Evolutionary conservation across 2,797 vertebrate genomes (phyloP), one percentile per base, ranked within the genome.

Genomic region (Gallinago nigripennis): DNA sequence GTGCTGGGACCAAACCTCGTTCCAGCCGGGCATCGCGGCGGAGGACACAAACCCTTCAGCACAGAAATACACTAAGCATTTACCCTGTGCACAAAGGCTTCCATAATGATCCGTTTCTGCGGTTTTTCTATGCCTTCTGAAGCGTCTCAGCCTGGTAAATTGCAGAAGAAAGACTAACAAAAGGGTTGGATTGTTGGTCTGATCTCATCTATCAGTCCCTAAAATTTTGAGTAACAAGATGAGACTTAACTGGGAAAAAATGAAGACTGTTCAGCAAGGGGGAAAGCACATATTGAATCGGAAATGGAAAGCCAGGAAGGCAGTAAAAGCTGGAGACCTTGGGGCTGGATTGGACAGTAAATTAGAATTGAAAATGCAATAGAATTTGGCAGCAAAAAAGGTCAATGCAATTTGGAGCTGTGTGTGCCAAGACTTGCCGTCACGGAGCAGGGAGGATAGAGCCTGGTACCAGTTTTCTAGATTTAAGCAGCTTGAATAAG

Each of bases 301-400:
- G 86, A 95, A 93, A 88, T 71, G 68, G 88, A 77, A 91, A 82
- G 57, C 73, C 18, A 53, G 73, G 39, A 50, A 78, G 81, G 85
- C 24, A 94, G 87, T 35, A 72, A 76, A 91, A 82, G 79, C 94
- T 85, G 23, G 39, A 84, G 88, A 93, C 57, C 94, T 90, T 70
- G 92, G 72, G 92, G 92, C 96, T 95, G 93, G 61, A n/a, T 69
- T 78, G 95, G 90, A 70, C 86, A 92, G 93, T 90, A 92, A 96
- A 96, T 96, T 93, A 97, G 96, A 96, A 90, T 96, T 37, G 68
- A 92, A 96, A 96, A 96, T 78, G 94, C 89, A 90, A 96, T 94
- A 63, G 87, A 92, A 92, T 96, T 96, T 95, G 96, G 96, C 96
- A 97, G 94, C 45, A 63, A 89, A 92, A 97, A 96, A 96, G 96